Base-by-base conservation (phyloP, 2,113 vertebrate species). In the Turdus rufiventris region DNA sequence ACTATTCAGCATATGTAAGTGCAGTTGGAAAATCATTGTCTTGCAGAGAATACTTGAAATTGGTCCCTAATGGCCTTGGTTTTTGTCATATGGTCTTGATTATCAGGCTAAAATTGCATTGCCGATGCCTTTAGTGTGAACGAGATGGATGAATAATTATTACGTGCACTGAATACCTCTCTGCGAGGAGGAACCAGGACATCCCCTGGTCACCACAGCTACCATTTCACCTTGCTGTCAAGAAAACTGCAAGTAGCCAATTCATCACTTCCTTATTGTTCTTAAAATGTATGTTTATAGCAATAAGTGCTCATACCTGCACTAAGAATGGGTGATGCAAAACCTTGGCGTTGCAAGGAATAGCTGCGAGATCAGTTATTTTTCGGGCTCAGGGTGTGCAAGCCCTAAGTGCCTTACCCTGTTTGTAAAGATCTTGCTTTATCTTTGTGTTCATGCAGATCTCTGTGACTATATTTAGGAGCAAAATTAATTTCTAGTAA, bases 21-120 rank as follows among this genome's bases (percentile, higher is more conserved):
- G 98, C 98, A 98, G 98, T 98, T 98, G 97, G 97, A 98, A 99
- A 98, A 98, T 98, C 98, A 98, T 98, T 98, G 98, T 98, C 98
- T 98, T 98, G 98, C 98, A 98, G 98, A 98, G 98, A 98, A 98
- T 98, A 98, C 98, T 98, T 93, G 89, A 98, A 98, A 99, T 98
- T 98, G 98, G 98, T 98, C 98, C 98, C 98, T 99, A 98, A 98
- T 98, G 98, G 98, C 98, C 97, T 97, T 95, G 97, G 98, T 62
- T 98, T 98, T 98, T 98, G 98, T 98, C 98, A 98, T 98, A 98
- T 98, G 98, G 98, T 98, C 98, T 98, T 98, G 98, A 98, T 98
- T 98, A 98, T 98, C 98, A 98, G 97, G 97, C 98, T 98, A 98
- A 98, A 98, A 99, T 98, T 98, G 98, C 98, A 98, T 98, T 98